These are phyloP conservation scores for Maniola hyperantus DNA, from an alignment of 2,888 invertebrate species.

Conservation along the genomic window DNA sequence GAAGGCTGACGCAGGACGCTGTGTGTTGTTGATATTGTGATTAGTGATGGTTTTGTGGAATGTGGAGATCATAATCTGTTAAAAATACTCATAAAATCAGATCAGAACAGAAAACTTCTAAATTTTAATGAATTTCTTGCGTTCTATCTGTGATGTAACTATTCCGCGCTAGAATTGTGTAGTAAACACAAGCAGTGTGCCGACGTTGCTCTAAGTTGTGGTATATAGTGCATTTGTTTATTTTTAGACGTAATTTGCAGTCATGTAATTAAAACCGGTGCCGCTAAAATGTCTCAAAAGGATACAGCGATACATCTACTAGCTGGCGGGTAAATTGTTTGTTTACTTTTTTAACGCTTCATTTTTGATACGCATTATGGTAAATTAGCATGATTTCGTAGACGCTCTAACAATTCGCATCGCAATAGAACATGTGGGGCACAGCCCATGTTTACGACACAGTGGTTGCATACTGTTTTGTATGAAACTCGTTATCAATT, in stretches of 20 bases:
- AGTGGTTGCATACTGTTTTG: slow-evolving; percentile 5
- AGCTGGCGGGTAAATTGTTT: slow-evolving; percentile 92
- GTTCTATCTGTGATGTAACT: slow-evolving; percentile 11
- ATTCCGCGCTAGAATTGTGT: slow-evolving; percentile 14
- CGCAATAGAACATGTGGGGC: slow-evolving; percentile 33
- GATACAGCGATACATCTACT: slow-evolving; percentile 96
- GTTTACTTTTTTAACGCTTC: slow-evolving; percentile 1
- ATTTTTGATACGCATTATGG: slow-evolving; percentile 31
- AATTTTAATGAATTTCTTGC: neutral
- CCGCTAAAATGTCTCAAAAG: slow-evolving; percentile 86
- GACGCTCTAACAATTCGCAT: neutral
- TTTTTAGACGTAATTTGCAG: slow-evolving; percentile 81
- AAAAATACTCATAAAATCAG: slow-evolving; percentile 5
- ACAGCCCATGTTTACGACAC: slow-evolving; percentile 31
- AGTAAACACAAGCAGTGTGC: slow-evolving; percentile 39
- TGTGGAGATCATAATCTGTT: slow-evolving; percentile 7
- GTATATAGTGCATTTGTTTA: slow-evolving; percentile 76
- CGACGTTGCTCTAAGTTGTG: slow-evolving; percentile 54
- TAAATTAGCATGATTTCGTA: slow-evolving; percentile 30
- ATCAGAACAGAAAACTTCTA: neutral
- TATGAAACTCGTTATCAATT: slow-evolving; percentile 23
- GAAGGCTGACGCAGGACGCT: slow-evolving; percentile 32
- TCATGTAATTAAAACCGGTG: slow-evolving; percentile 77
- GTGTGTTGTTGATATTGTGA: slow-evolving; percentile 29
- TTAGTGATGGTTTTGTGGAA: neutral